Evolutionary conservation across 2,113 vertebrate genomes (phyloP), one percentile per base, ranked within the genome.

Genomic region (Strix aluco): DNA sequence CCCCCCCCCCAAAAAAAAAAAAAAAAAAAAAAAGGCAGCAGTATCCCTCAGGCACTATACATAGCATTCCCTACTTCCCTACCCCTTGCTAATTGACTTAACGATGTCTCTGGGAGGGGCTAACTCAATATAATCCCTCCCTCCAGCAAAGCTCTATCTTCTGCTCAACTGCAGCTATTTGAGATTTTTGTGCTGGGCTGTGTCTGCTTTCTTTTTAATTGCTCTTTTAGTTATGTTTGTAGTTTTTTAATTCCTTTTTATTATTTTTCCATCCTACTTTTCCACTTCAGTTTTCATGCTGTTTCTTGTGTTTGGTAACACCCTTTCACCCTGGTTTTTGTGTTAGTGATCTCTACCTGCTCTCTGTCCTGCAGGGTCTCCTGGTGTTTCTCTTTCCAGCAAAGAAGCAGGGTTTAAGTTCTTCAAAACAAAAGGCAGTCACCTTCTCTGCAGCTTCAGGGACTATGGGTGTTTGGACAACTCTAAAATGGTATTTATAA

Each of bases 21-120:
- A 36, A 36, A 36, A 36, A 36, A 36, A 40, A 17, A 55, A 61
- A 10, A 22, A 49, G 0, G 2, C 57, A 34, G 2, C 1, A 4
- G 0, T 6, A 1, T 25, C 20, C 12, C 40, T 15, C 42, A 11
- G 6, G 27, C 10, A 2, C 58, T 51, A 52, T 22, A 9, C 3
- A 57, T 7, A 59, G 4, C 54, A 46, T 46, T 18, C 44, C 44
- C 44, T 18, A 17, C 34, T 67, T 72, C 23, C 47, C 23, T 55
- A 84, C 4, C 34, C 34, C 29, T 67, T 5, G 4, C 21, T 84
- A 79, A 79, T 57, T 54, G 34, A 65, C 15, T 51, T 85, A 49
- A 72, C 8, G 17, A 62, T 38, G 22, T 8, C 30, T 75, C 54
- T 87, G 69, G 66, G 86, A 75, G 70, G 40, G 30, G 32, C 22